These are phyloP conservation scores for Puma concolor DNA, from an alignment of 2,113 vertebrate species.

Conservation along the genomic window DNA sequence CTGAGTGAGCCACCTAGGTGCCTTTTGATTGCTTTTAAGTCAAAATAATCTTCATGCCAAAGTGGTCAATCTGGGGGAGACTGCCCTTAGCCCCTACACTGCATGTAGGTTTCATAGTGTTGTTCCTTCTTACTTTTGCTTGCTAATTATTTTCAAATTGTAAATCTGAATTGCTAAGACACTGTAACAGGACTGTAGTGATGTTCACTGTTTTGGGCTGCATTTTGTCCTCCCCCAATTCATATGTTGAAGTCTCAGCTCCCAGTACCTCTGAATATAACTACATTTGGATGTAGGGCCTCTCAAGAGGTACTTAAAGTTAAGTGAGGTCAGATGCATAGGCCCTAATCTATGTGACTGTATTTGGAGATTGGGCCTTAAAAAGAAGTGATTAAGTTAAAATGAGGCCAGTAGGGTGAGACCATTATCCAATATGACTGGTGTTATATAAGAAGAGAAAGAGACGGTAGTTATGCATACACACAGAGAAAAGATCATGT, in stretches of 20 bases:
- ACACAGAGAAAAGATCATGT: background rate
- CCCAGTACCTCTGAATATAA: background rate
- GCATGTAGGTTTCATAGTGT: background rate
- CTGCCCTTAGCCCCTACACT: background rate
- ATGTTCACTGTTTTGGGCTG: background rate
- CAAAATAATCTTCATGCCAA: background rate
- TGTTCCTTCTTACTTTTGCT: background rate
- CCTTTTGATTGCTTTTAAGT: background rate
- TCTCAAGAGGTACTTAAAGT: background rate
- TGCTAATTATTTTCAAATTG: background rate
- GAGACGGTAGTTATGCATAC: background rate
- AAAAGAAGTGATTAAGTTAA: background rate
- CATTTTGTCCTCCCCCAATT: background rate
- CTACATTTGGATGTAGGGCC: background rate
- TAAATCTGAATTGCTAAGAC: slow-evolving; percentile 6
- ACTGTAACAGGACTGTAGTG: background rate
- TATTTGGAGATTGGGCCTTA: background rate
- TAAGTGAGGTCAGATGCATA: background rate
- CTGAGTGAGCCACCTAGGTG: no score
- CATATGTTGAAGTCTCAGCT: background rate
- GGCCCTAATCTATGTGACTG: background rate
- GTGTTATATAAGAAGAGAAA: background rate
- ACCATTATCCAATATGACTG: background rate
- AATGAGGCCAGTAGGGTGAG: background rate
- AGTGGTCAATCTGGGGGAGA: background rate